These are phyloP conservation scores for Marisa cornuarietis DNA, from an alignment of 1,140 invertebrate species.

Conservation along the genomic window DNA sequence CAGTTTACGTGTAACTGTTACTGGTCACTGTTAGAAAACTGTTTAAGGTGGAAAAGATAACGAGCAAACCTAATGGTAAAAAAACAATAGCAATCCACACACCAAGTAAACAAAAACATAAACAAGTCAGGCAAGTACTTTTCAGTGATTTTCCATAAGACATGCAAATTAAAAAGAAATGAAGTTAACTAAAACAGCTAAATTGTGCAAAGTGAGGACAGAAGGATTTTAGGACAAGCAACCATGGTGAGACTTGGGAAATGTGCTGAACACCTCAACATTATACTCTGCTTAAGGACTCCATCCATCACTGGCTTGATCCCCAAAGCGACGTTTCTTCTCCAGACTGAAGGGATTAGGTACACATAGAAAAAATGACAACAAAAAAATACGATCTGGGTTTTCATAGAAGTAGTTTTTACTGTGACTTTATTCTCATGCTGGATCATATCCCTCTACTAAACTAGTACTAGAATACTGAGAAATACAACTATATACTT, in stretches of 20 bases:
- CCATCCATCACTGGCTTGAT: slow-evolving; percentile 5
- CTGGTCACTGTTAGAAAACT: too few species aligned
- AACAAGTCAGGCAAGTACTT: not conserved
- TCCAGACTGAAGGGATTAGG: not conserved
- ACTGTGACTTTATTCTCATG: not conserved
- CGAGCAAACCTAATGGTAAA: too few species aligned
- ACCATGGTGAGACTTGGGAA: not conserved
- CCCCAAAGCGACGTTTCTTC: slow-evolving; percentile 19
- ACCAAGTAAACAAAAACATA: too few species aligned
- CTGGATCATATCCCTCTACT: not conserved
- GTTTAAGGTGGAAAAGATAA: too few species aligned
- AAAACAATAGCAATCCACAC: too few species aligned
- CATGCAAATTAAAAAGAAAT: not conserved
- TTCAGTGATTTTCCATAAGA: not conserved
- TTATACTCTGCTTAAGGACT: too few species aligned
- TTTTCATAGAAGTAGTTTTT: not conserved
- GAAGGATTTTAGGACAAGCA: not conserved
- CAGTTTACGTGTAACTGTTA: too few species aligned
- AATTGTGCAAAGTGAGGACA: not conserved
- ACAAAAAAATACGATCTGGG: not conserved
- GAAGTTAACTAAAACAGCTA: not conserved
- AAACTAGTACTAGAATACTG: too few species aligned
- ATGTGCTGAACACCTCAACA: too few species aligned
- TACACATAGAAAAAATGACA: not conserved
- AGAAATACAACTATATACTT: not conserved